Conservation (phyloP, 2,797 vertebrate species). For the Meda fulgida region DNA sequence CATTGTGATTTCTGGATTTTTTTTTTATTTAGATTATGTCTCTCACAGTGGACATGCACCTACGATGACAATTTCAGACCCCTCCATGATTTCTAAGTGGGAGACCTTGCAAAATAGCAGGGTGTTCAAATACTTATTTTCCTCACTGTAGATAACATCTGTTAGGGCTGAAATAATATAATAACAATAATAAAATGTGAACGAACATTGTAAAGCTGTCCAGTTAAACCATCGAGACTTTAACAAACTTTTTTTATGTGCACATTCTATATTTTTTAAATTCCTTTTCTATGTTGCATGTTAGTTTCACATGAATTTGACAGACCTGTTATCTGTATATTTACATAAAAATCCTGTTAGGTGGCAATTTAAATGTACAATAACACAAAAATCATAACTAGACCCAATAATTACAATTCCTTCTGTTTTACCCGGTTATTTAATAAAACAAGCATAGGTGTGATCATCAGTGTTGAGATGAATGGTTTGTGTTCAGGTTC, state of each 20-base stretch:
- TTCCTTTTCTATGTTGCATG: not conserved
- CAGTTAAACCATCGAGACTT: too few species aligned
- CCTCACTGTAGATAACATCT: too few species aligned
- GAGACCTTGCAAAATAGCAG: too few species aligned
- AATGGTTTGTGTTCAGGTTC: slow-evolving; percentile 60
- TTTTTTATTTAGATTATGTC: too few species aligned
- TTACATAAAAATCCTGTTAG: not conserved
- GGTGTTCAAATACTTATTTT: too few species aligned
- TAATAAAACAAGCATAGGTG: not conserved
- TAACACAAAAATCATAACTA: not conserved
- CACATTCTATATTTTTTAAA: not conserved
- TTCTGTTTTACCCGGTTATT: not conserved
- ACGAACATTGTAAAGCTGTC: too few species aligned
- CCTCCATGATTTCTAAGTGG: too few species aligned
- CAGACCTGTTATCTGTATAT: not conserved
- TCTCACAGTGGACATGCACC: too few species aligned
- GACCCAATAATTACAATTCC: not conserved
- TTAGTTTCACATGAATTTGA: not conserved
- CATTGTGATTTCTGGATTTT: too few species aligned
- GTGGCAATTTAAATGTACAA: not conserved
- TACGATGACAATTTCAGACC: too few species aligned
- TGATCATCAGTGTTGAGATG: not conserved
- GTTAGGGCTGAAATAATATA: too few species aligned
- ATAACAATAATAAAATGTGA: too few species aligned
- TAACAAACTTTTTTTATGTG: not conserved